A percentile compares a stretch with the other conserved stretches of the same genome.
These are phyloP conservation scores for Oscheius sp. DNA, from an alignment of 1,140 invertebrate genomes.

Conservation along the genomic window DNA sequence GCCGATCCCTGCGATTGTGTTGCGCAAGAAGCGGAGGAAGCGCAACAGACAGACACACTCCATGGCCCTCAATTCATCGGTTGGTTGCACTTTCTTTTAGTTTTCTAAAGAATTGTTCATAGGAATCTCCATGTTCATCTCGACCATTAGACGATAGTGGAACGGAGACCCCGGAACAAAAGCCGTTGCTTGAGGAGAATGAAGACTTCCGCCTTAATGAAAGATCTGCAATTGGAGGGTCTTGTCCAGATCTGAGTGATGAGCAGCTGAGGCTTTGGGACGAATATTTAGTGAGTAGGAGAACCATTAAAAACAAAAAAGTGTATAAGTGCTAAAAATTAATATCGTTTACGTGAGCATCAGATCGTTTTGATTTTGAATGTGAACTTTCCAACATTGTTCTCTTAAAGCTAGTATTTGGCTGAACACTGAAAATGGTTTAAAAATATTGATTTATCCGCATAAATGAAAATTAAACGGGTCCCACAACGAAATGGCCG, in stretches of 20 bases:
- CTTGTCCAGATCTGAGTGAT: slow-evolving; percentile 33
- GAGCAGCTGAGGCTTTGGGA: slow-evolving; percentile 35
- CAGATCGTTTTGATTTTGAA: too few relatives aligned
- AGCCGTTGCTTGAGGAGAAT: neutral
- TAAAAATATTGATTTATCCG: too few relatives aligned
- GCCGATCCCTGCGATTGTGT: slow-evolving; percentile 35
- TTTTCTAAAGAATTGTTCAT: neutral
- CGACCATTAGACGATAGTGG: slow-evolving; percentile 22
- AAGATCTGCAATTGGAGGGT: slow-evolving; percentile 6
- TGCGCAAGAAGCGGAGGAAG: slow-evolving; percentile 30
- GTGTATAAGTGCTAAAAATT: neutral
- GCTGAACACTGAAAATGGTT: too few relatives aligned
- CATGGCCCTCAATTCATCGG: slow-evolving; percentile 18
- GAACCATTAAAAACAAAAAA: too few relatives aligned
- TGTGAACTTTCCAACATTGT: too few relatives aligned
- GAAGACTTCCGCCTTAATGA: slow-evolving; percentile 2
- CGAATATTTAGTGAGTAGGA: slow-evolving; percentile 26
- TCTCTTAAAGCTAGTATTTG: too few relatives aligned
- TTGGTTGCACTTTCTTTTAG: neutral
- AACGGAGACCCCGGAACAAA: neutral
- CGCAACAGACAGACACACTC: slow-evolving; percentile 30
- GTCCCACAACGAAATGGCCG: too few relatives aligned
- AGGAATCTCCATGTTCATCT: slow-evolving; percentile 21
- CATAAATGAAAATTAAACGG: too few relatives aligned
- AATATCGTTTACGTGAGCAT: neutral